A percentile compares a stretch with the other conserved stretches of the same genome.
Evolutionary conservation across 2,113 vertebrate species (phyloP).

Genomic region (Proterorhinus semilunaris): DNA sequence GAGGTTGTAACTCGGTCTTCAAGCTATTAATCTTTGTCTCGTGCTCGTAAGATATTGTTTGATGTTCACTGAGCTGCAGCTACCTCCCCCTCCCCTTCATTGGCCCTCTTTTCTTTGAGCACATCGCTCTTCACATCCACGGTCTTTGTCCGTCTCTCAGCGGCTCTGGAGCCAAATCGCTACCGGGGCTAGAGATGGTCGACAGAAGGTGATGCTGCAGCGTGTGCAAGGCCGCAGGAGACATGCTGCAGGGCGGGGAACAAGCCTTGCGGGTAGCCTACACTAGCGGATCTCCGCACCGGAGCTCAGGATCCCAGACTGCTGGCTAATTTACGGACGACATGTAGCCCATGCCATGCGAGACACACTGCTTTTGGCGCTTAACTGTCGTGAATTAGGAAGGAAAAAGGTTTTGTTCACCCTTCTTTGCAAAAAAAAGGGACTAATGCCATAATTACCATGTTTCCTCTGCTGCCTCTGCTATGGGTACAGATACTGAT

Average conservation of each 20-base stretch:
- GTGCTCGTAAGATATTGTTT: no score
- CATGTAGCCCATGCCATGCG: neutral
- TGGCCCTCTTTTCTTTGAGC: no score
- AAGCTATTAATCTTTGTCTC: no score
- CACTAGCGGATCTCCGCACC: neutral
- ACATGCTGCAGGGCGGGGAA: neutral
- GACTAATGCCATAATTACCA: conserved; percentile 7
- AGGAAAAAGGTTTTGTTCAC: neutral
- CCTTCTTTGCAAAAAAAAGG: neutral
- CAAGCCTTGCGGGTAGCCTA: neutral
- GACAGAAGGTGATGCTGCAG: neutral
- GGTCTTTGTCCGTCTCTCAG: no score
- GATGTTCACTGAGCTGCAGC: no score
- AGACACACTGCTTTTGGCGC: neutral
- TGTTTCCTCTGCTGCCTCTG: conserved; percentile 23
- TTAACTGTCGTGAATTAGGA: neutral
- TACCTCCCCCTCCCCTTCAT: no score
- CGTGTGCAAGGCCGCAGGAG: neutral
- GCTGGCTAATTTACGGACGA: conserved; percentile 4
- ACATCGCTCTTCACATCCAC: no score
- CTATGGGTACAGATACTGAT: conserved; percentile 56
- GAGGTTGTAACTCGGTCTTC: no score
- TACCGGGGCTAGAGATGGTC: neutral
- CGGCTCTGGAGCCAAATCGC: no score
- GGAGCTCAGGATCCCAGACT: neutral